Evolutionary conservation across 2,113 vertebrate species (phyloP).

Genomic region (Cervus canadensis): DNA sequence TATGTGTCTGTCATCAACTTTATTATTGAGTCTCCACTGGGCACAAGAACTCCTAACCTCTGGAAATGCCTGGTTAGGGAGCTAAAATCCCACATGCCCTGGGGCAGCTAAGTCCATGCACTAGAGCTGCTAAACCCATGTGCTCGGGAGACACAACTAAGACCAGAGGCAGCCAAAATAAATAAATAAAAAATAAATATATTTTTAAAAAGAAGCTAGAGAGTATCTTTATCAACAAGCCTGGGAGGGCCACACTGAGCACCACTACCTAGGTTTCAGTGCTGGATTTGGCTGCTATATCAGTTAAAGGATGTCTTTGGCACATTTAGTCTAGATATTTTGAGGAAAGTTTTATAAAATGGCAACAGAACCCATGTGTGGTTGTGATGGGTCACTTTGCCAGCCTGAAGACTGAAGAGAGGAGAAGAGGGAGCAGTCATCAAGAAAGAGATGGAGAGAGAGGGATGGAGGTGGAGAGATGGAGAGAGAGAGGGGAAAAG

Average conservation of each 20-base stretch:
- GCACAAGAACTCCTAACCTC: not conserved
- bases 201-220: not conserved
- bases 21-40: not conserved
- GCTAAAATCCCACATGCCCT: not conserved
- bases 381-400: not conserved
- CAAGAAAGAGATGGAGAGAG: not conserved
- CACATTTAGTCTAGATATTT: not conserved
- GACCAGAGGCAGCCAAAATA: not conserved
- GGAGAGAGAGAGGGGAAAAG: not conserved
- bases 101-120: not conserved
- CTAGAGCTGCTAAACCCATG: not conserved
- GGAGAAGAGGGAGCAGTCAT: not conserved
- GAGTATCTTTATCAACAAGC: not conserved
- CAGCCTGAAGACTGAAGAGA: not conserved
- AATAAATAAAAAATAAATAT: not conserved
- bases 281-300: not conserved
- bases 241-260: not conserved
- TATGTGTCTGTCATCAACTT: not conserved
- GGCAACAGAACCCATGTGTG: not conserved
- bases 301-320: not conserved
- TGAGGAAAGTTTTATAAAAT: not conserved
- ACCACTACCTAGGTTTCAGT: not conserved
- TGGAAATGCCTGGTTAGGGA: not conserved
- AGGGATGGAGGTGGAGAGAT: not conserved
- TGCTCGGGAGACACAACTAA: not conserved